Evolutionary conservation across 37 sponge, comb jelly and placozoan species (phyloP).

Genomic region (Beroe ovata): DNA sequence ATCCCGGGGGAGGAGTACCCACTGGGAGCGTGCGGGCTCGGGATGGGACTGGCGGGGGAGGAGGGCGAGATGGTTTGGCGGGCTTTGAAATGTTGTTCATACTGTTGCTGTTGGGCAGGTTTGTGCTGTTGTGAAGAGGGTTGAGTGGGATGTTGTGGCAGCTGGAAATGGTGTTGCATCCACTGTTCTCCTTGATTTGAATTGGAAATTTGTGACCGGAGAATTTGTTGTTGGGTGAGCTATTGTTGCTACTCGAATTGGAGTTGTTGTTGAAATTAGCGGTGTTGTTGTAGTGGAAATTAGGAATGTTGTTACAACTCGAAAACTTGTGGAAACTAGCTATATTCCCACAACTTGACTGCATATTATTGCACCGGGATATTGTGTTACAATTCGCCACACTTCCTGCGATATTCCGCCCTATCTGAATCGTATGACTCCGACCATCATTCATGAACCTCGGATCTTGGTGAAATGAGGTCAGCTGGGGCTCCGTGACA

Average conservation of each 20-base stretch:
- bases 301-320: not conserved
- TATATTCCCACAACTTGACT: not conserved
- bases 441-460: not conserved
- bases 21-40: not conserved
- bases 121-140: not conserved
- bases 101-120: not conserved
- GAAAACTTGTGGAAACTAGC: not conserved
- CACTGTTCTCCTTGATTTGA: not conserved
- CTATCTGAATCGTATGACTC: not conserved
- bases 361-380: not conserved
- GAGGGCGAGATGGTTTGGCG: not conserved
- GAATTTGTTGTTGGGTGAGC: not conserved
- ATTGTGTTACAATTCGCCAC: not conserved
- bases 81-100: not conserved
- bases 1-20: not conserved
- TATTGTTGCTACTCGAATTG: not conserved
- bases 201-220: not conserved
- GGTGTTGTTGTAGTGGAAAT: not conserved
- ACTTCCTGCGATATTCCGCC: not conserved
- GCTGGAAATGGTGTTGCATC: not conserved
- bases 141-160: not conserved
- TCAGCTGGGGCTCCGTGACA: not conserved
- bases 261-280: not conserved
- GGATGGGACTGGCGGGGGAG: slow-evolving; percentile 38
- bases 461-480: not conserved